Evolutionary conservation across 2,113 vertebrate genomes (phyloP).

Genomic region (Microtus pennsylvanicus): DNA sequence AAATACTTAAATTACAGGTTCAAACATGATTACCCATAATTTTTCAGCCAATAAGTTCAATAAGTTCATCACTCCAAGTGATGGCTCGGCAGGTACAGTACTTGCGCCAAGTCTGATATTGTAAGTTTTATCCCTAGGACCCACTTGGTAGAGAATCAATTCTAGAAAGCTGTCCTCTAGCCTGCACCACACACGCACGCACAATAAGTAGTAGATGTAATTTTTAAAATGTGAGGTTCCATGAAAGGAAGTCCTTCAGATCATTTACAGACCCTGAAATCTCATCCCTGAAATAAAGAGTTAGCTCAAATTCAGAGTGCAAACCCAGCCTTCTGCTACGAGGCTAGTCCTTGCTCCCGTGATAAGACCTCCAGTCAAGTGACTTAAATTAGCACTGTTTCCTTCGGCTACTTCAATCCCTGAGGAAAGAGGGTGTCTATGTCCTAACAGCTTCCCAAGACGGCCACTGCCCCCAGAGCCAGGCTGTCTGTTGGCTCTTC

Average conservation of each 20-base stretch:
- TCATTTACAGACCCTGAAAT: background rate
- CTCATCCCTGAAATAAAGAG: background rate
- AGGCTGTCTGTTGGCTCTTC: background rate
- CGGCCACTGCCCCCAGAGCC: background rate
- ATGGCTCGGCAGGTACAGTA: background rate
- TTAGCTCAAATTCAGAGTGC: background rate
- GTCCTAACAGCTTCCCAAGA: background rate
- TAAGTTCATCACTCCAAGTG: too few species aligned
- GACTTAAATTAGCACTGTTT: background rate
- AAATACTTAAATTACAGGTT: constrained; percentile 26
- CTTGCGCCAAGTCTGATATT: background rate
- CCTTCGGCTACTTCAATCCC: background rate
- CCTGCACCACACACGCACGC: background rate
- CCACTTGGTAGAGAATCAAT: too few species aligned
- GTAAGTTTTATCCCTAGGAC: background rate
- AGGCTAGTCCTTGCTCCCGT: background rate
- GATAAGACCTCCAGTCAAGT: background rate
- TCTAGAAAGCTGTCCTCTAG: background rate
- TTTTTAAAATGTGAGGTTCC: background rate
- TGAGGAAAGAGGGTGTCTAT: background rate
- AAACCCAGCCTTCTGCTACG: background rate
- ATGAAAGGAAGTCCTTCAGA: constrained; percentile 6
- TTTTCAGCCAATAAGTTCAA: background rate
- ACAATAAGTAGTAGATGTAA: background rate
- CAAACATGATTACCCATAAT: background rate